A percentile compares a stretch with the other conserved stretches of the same genome.
Conservation (phyloP, 2,888 invertebrate genomes). For the Xestia ashworthii region DNA sequence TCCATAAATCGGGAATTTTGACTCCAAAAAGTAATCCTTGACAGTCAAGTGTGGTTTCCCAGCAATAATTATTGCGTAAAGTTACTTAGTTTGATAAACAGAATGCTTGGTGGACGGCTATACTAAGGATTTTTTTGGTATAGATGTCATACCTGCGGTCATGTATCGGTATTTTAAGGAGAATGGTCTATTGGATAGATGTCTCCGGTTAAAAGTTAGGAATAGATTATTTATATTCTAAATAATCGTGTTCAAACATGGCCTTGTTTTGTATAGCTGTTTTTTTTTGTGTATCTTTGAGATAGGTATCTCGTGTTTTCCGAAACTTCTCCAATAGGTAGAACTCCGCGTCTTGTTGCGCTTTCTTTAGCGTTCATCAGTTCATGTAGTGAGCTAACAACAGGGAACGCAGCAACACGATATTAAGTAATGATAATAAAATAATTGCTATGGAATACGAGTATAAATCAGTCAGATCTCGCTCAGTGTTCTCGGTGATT, state of each 20-base stretch:
- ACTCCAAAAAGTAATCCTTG: too few relatives aligned
- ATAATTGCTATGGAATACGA: neutral
- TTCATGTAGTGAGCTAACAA: too few relatives aligned
- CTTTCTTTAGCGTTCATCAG: too few relatives aligned
- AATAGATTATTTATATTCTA: neutral
- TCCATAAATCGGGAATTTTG: too few relatives aligned
- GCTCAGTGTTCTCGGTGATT: neutral
- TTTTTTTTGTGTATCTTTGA: too few relatives aligned
- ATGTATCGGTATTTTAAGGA: neutral
- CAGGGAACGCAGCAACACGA: too few relatives aligned
- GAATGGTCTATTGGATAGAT: neutral
- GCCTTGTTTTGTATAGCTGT: too few relatives aligned
- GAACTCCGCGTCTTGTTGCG: neutral
- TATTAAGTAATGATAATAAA: too few relatives aligned
- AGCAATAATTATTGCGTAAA: too few relatives aligned
- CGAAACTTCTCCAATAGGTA: neutral
- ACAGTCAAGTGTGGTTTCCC: too few relatives aligned
- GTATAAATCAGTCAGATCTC: neutral
- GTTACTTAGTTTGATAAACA: too few relatives aligned
- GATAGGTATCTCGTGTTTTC: neutral
- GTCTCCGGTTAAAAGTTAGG: neutral
- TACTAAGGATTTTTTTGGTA: neutral
- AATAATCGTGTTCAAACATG: neutral
- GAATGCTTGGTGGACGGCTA: too few relatives aligned
- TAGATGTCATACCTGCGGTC: neutral